Evolutionary conservation across 2,797 vertebrate species (phyloP).

Genomic region (Heterohyrax brucei): DNA sequence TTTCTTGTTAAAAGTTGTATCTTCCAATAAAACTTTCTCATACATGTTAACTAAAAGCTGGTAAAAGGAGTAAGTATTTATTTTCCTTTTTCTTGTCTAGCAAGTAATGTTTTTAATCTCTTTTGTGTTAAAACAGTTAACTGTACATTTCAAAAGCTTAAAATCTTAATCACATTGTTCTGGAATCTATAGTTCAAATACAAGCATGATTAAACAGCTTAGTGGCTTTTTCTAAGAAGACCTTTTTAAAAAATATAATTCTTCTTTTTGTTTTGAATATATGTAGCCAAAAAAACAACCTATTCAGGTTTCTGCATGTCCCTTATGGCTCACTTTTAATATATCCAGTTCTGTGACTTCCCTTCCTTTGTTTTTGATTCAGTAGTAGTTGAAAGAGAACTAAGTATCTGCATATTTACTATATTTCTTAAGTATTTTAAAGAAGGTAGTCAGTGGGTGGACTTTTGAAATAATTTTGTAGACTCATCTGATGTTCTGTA

Average conservation of each 20-base stretch:
- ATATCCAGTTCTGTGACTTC: neutral
- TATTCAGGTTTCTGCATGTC: too few relatives aligned
- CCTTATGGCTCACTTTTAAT: neutral
- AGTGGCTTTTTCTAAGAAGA: too few relatives aligned
- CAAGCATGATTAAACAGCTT: too few relatives aligned
- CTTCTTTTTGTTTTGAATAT: too few relatives aligned
- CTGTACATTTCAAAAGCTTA: slow-evolving; percentile 17
- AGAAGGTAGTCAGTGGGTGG: neutral
- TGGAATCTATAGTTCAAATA: neutral
- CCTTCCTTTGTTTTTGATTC: neutral
- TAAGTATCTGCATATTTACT: neutral
- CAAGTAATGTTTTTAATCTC: neutral
- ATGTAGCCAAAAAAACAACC: too few relatives aligned
- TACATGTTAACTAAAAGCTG: neutral
- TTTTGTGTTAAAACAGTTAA: neutral
- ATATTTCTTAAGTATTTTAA: neutral
- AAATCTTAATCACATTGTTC: slow-evolving; percentile 2
- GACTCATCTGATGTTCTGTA: neutral
- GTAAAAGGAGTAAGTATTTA: neutral
- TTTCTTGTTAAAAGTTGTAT: neutral
- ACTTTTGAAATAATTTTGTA: neutral
- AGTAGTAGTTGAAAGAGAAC: neutral
- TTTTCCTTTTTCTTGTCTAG: neutral
- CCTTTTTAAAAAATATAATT: too few relatives aligned
- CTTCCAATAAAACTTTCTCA: slow-evolving; percentile 40